Evolutionary conservation across 2,888 invertebrate genomes (phyloP).

Genomic region (Opisthograptis luteolata): DNA sequence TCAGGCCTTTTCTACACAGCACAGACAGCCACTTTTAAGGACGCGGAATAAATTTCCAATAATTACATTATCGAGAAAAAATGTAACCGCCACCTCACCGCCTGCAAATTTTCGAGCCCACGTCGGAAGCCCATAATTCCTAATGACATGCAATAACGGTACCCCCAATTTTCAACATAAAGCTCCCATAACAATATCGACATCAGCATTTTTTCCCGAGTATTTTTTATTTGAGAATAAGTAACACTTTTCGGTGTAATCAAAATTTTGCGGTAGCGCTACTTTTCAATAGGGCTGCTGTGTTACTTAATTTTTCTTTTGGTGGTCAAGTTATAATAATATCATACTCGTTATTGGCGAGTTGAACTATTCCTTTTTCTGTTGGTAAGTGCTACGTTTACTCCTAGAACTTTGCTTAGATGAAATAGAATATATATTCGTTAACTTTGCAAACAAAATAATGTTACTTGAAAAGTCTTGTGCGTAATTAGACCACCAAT

Average conservation of each 20-base stretch:
- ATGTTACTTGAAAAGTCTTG: too few species aligned
- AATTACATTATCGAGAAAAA: constrained; percentile 81
- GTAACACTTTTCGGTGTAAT: constrained; percentile 81
- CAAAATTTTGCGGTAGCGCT: constrained; percentile 70
- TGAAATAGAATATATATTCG: too few species aligned
- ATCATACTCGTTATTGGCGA: too few species aligned
- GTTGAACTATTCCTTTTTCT: too few species aligned
- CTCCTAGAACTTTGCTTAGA: too few species aligned
- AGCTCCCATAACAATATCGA: constrained; percentile 85
- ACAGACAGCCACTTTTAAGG: constrained; percentile 52
- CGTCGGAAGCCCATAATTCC: constrained; percentile 83
- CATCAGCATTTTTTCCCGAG: constrained; percentile 75
- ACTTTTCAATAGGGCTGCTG: constrained; percentile 40
- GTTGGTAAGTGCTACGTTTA: too few species aligned
- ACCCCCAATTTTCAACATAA: constrained; percentile 84
- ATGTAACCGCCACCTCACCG: constrained; percentile 64
- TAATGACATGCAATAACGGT: constrained; percentile 85
- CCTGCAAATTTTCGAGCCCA: constrained; percentile 67
- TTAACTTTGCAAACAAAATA: too few species aligned
- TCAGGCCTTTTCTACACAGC: constrained; percentile 39
- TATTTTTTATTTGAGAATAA: constrained; percentile 80
- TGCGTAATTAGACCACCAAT: too few species aligned
- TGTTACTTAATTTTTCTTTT: not conserved
- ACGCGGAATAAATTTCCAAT: constrained; percentile 79
- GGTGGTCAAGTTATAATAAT: too few species aligned